Base-by-base conservation (phyloP, 2,888 invertebrate species). In the Cacoxenus indagator region DNA sequence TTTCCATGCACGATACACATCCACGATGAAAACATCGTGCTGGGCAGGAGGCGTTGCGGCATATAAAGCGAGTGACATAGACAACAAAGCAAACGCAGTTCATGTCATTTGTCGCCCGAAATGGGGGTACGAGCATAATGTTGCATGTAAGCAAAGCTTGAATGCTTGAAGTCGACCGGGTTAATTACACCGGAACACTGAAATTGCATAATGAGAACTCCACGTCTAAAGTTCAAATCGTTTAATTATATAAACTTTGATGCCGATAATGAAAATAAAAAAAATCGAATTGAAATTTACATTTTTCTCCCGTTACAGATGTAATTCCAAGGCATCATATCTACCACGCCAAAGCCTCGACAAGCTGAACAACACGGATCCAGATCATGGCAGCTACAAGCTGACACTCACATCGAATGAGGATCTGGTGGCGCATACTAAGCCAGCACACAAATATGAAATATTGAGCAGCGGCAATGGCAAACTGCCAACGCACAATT, bases 321-420 rank as follows among this genome's bases (percentile, higher is more conserved):
- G 92, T 84, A 93, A 93, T 84, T 94, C 94, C 65, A 94, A 94
- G 89, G 93, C 93, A 75, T 93, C 93, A 68, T 93, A 93, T 86
- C 87, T 93, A 87, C 92, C 93, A 73, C 90, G 93, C 48, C 90
- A 93, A 67, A 93, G 93, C 82, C 90, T 92, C 72, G 93, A 93
- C 75, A 90, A 91, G 78, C 89, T 91, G 57, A 91, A 91, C 74
- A 85, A 84, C 66, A 81, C 90, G 69, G 93, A 93, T 86, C 91
- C 92, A 70, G 93, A 93, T 85, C 92, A 91, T 81, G 94, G 94
- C 73, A 93, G 92, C 83, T 94, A 94, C 88, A 93, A 93, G 83
- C 89, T 93, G 59, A 93, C 93, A 19, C 91, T 93, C 89, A 93
- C 93, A 24, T 93, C 93, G 4, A 92, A 90, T 70, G 91, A 91